These are phyloP conservation scores for Lethocerus indicus DNA, from an alignment of 1,140 invertebrate species.

Conservation along the genomic window DNA sequence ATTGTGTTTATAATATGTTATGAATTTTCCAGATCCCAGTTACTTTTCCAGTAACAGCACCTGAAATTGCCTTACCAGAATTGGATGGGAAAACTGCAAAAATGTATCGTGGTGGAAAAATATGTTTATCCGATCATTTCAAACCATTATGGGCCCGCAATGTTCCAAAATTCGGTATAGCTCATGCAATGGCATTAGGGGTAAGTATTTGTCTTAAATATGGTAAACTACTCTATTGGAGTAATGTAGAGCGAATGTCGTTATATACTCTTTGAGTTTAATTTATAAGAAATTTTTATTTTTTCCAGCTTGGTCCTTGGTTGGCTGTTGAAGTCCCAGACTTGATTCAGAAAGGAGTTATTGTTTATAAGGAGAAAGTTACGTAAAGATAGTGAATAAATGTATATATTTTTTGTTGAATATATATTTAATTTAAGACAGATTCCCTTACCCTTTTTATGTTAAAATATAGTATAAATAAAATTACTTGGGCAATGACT, in stretches of 20 bases:
- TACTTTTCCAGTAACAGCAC: slow-evolving; percentile 94
- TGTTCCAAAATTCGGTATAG: slow-evolving; percentile 96
- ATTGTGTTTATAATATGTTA: neutral
- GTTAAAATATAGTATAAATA: too few species aligned
- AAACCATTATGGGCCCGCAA: slow-evolving; percentile 99
- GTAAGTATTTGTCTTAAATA: slow-evolving; percentile 37
- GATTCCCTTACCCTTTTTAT: too few species aligned
- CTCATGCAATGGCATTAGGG: slow-evolving; percentile 96
- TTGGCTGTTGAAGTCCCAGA: slow-evolving; percentile 95
- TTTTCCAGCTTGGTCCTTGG: slow-evolving; percentile 85
- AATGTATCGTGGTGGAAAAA: slow-evolving; percentile 98
- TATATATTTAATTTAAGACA: too few species aligned
- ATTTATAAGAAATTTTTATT: slow-evolving; percentile 15
- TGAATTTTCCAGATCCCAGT: slow-evolving; percentile 69
- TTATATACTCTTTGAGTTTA: slow-evolving; percentile 2
- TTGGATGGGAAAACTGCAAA: slow-evolving; percentile 99
- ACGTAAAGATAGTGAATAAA: too few species aligned
- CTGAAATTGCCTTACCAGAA: slow-evolving; percentile 92
- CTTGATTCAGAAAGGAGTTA: slow-evolving; percentile 67
- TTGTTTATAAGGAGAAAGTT: slow-evolving; percentile 69
- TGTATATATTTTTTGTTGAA: too few species aligned
- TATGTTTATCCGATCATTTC: slow-evolving; percentile 96
- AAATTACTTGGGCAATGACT: too few species aligned
- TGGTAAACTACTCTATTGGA: neutral
- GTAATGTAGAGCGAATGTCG: too few species aligned